phyloP scores from a whole-genome alignment of 2,888 invertebrate species.

The Slavum lentiscoides region DNA sequence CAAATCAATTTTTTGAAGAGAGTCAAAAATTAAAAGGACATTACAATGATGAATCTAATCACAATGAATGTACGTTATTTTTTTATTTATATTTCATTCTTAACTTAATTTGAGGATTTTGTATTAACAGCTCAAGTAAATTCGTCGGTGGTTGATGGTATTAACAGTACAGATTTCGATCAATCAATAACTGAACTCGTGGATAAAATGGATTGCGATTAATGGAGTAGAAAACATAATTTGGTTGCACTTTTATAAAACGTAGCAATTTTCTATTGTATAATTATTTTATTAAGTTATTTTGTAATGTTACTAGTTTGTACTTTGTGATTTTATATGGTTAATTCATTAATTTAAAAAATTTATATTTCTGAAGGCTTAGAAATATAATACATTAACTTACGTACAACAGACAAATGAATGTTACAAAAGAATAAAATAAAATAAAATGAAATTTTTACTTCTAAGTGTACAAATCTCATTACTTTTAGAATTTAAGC shows the following conservation, averaged over 20 bases:
- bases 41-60: neutral
- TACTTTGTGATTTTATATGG: too few relatives aligned
- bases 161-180: conserved; percentile 29
- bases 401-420: too few relatives aligned
- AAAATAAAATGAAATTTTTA: too few relatives aligned
- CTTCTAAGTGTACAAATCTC: too few relatives aligned
- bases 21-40: conserved; percentile 65
- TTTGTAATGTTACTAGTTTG: too few relatives aligned
- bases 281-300: neutral
- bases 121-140: conserved; percentile 26
- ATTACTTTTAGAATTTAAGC: too few relatives aligned
- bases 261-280: neutral
- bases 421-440: too few relatives aligned
- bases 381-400: neutral
- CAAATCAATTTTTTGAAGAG: conserved; percentile 88
- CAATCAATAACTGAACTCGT: conserved; percentile 15
- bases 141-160: neutral
- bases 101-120: neutral
- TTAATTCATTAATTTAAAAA: neutral
- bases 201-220: conserved; percentile 28
- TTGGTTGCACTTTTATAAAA: neutral
- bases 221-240: neutral
- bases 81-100: neutral
- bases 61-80: conserved; percentile 17
- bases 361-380: neutral